Evolutionary conservation across 2,888 invertebrate genomes (phyloP).

Genomic region (Dorcus parallelipipedus): DNA sequence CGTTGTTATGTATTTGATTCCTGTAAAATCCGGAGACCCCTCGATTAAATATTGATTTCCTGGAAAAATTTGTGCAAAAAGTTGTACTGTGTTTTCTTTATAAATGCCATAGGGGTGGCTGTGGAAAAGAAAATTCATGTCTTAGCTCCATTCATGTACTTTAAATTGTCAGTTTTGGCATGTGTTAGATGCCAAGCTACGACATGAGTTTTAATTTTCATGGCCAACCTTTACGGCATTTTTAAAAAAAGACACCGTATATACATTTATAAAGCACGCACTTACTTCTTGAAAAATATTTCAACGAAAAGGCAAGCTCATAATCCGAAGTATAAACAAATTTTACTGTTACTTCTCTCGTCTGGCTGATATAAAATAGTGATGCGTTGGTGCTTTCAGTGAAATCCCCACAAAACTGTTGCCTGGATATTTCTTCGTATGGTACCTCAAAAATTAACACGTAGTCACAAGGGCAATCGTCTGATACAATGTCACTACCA

Average conservation of each 20-base stretch:
- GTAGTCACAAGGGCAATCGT: slow-evolving; percentile 56
- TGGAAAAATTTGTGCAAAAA: slow-evolving; percentile 29
- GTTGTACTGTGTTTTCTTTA: too few relatives aligned
- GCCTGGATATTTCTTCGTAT: slow-evolving; percentile 58
- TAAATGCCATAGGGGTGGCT: too few relatives aligned
- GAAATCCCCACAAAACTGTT: slow-evolving; percentile 57
- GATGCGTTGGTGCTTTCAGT: slow-evolving; percentile 35
- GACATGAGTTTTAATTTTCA: too few relatives aligned
- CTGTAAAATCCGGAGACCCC: slow-evolving; percentile 47
- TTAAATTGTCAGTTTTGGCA: too few relatives aligned
- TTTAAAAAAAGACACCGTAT: too few relatives aligned
- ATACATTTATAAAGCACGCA: slow-evolving; percentile 9
- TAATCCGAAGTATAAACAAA: slow-evolving; percentile 58
- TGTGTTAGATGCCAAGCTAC: too few relatives aligned
- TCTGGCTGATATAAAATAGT: slow-evolving; percentile 57
- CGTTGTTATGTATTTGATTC: slow-evolving; percentile 54
- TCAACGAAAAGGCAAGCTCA: slow-evolving; percentile 60
- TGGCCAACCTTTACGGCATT: too few relatives aligned
- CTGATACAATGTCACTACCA: slow-evolving; percentile 33
- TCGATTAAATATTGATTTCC: slow-evolving; percentile 57
- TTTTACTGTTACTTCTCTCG: slow-evolving; percentile 57
- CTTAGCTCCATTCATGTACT: too few relatives aligned
- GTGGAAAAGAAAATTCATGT: too few relatives aligned
- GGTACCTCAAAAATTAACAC: slow-evolving; percentile 64
- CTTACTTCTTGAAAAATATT: slow-evolving; percentile 64